phyloP scores from a whole-genome alignment of 1,140 invertebrate species.

The Drosophila gunungcola region DNA sequence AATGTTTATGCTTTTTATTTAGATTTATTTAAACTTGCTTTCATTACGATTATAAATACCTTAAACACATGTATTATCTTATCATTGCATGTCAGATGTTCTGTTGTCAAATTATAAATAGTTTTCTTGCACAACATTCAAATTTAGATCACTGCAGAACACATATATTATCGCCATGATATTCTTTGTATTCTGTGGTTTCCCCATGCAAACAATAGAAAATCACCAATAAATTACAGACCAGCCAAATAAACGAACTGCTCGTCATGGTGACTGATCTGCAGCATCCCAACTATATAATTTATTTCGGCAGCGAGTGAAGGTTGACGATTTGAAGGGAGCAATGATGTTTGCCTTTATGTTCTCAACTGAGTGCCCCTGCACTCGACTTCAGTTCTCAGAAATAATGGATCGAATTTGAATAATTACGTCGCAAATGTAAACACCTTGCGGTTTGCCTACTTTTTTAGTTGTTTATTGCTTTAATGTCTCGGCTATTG shows the following conservation, averaged over 20 bases:
- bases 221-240: slow-evolving; percentile 16
- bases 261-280: slow-evolving; percentile 40
- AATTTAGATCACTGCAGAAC: slow-evolving; percentile 5
- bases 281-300: slow-evolving; percentile 25
- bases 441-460: slow-evolving; percentile 19
- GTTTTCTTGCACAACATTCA: not conserved
- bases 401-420: slow-evolving; percentile 7
- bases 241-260: not conserved
- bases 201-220: not conserved
- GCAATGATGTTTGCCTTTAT: slow-evolving; percentile 3
- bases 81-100: not conserved
- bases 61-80: not conserved
- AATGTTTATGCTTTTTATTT: no score
- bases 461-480: slow-evolving; percentile 11
- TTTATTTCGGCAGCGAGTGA: slow-evolving; percentile 12
- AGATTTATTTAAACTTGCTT: no score
- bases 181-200: not conserved
- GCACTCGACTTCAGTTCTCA: not conserved
- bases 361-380: slow-evolving; percentile 5
- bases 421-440: slow-evolving; percentile 34
- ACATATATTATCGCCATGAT: not conserved
- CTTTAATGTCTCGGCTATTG: slow-evolving; percentile 1
- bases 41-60: no score
- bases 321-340: slow-evolving; percentile 1
- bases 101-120: not conserved